A percentile compares a stretch with the other conserved stretches of the same genome.
phyloP scores from a whole-genome alignment of 2,888 invertebrate genomes.

The Leucoma salicis region DNA sequence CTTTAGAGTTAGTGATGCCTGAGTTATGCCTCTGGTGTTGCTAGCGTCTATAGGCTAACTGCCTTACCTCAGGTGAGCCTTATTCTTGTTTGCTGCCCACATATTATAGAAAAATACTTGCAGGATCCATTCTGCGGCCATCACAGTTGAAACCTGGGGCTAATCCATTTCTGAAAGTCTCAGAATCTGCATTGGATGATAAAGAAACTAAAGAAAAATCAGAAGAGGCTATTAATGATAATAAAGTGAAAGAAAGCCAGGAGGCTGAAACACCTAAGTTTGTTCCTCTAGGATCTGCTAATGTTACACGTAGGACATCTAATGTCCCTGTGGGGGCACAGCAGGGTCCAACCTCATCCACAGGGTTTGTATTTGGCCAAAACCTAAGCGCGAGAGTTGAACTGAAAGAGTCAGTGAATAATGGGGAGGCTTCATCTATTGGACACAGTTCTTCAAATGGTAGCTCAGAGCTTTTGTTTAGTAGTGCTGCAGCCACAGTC shows the following conservation, averaged over 20 bases:
- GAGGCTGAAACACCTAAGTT: conserved; percentile 68
- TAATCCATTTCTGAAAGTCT: conserved; percentile 66
- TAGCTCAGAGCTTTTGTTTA: conserved; percentile 87
- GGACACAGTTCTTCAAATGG: conserved; percentile 80
- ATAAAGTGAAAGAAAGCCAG: conserved; percentile 52
- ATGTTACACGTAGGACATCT: conserved; percentile 53
- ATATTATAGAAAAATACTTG: too few relatives aligned
- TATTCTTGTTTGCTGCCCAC: too few relatives aligned
- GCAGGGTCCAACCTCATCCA: conserved; percentile 56
- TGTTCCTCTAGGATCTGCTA: conserved; percentile 69
- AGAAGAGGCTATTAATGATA: conserved; percentile 39
- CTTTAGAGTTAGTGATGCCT: too few relatives aligned
- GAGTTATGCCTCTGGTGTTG: too few relatives aligned
- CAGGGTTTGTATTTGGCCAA: conserved; percentile 94
- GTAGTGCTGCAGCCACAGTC: conserved; percentile 85
- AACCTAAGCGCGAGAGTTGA: conserved; percentile 93
- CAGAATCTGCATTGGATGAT: conserved; percentile 38
- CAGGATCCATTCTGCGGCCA: conserved; percentile 71
- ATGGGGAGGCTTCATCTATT: conserved; percentile 61
- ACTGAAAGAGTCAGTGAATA: conserved; percentile 81
- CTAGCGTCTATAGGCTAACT: too few relatives aligned
- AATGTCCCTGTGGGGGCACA: conserved; percentile 76
- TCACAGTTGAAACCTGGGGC: conserved; percentile 64
- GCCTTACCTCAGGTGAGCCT: too few relatives aligned
- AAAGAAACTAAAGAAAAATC: conserved; percentile 42